These are phyloP conservation scores for Sebastes baramenuke DNA, from an alignment of 2,797 vertebrate genomes.

Conservation along the genomic window DNA sequence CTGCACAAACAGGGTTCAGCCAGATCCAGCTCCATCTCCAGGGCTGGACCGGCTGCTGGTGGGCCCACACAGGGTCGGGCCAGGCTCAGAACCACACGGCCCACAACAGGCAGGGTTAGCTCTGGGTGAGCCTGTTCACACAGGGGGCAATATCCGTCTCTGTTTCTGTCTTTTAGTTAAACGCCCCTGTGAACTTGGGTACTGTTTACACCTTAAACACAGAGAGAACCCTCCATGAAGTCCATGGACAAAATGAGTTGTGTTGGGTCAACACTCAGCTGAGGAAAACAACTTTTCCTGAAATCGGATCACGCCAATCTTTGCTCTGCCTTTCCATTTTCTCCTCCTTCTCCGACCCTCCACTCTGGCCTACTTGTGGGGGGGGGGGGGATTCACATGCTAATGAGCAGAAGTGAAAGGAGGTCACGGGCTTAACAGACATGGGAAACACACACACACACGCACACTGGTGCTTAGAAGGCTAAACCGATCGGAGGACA, in stretches of 20 bases:
- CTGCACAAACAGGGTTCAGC: constrained; percentile 67
- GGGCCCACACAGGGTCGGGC: constrained; percentile 37
- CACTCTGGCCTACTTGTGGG: constrained; percentile 46
- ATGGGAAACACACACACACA: constrained; percentile 47
- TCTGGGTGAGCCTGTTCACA: constrained; percentile 30
- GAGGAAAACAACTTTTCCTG: constrained; percentile 20
- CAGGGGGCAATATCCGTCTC: constrained; percentile 12
- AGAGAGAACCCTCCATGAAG: neutral
- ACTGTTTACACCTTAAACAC: constrained; percentile 4
- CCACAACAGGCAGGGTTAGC: constrained; percentile 32
- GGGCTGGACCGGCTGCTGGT: constrained; percentile 25
- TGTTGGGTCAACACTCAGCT: constrained; percentile 35
- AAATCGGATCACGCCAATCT: constrained; percentile 19
- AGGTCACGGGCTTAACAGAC: constrained; percentile 68
- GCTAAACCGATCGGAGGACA: constrained; percentile 46
- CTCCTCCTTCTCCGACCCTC: constrained; percentile 10
- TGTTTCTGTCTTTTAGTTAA: constrained; percentile 16
- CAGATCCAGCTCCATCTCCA: neutral
- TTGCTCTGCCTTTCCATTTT: constrained; percentile 2
- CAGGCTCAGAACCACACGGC: constrained; percentile 34
- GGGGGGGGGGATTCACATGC: constrained; percentile 70
- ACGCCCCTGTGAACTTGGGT: constrained; percentile 3
- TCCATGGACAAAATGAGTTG: neutral
- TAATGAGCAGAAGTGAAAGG: constrained; percentile 71
- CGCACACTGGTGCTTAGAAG: constrained; percentile 44